Evolutionary conservation across 2,113 vertebrate species (phyloP).

Genomic region (Xyrauchen texanus): DNA sequence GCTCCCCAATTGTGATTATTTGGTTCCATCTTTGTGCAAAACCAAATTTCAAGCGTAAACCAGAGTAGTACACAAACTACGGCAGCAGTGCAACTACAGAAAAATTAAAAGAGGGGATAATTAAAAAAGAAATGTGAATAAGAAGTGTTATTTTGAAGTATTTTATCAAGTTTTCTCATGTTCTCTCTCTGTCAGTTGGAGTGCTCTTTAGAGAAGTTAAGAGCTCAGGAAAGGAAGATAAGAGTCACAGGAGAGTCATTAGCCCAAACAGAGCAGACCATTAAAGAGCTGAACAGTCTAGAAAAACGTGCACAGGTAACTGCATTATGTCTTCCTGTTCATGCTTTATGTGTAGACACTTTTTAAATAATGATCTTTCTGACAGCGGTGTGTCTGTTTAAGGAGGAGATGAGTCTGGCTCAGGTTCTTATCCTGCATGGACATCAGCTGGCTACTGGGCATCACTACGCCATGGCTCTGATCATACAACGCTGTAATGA

Average conservation of each 20-base stretch:
- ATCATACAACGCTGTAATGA: slow-evolving; percentile 95
- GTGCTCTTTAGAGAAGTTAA: slow-evolving; percentile 79
- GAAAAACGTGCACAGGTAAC: slow-evolving; percentile 84
- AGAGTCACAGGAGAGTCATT: slow-evolving; percentile 73
- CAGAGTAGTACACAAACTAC: no score
- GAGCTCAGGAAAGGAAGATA: slow-evolving; percentile 79
- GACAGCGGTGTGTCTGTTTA: slow-evolving; percentile 7
- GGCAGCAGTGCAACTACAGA: no score
- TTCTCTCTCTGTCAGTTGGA: slow-evolving; percentile 77
- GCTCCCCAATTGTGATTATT: no score
- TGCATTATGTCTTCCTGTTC: slow-evolving; percentile 7
- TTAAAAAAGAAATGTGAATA: not conserved
- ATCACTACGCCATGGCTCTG: slow-evolving; percentile 91
- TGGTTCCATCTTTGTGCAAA: no score
- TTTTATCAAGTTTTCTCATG: not conserved
- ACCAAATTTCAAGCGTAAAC: no score
- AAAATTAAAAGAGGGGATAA: not conserved
- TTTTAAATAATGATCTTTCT: not conserved
- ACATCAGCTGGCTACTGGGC: slow-evolving; percentile 88
- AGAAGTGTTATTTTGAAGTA: not conserved
- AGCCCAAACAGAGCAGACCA: slow-evolving; percentile 80
- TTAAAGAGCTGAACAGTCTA: slow-evolving; percentile 79
- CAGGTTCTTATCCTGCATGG: slow-evolving; percentile 88
- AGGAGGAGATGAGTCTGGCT: slow-evolving; percentile 85
- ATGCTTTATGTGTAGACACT: not conserved